Percentiles rank a stretch among this genome's conserved stretches.
phyloP scores from a whole-genome alignment of 1,140 invertebrate genomes.

The Apocrypta bakeri region DNA sequence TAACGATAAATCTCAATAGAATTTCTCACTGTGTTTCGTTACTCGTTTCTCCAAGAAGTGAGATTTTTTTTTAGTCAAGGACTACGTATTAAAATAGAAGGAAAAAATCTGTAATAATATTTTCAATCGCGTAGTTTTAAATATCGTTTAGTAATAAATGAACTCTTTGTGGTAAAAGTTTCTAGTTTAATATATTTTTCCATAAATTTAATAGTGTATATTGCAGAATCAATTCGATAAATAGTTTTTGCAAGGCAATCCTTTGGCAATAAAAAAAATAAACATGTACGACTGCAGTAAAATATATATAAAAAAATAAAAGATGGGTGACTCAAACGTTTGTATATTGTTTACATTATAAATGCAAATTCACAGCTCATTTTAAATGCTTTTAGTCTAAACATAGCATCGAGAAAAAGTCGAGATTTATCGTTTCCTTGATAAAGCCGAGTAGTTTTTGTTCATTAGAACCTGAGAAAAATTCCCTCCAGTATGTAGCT shows the following conservation, averaged over 20 bases:
- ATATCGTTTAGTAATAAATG: neutral
- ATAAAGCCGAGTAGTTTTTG: neutral
- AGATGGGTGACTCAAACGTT: neutral
- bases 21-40: neutral
- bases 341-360: too few species aligned
- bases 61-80: constrained; percentile 5
- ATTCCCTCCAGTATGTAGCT: neutral
- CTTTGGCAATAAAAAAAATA: neutral
- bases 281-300: neutral
- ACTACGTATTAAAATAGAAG: neutral
- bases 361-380: too few species aligned
- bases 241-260: neutral
- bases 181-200: neutral
- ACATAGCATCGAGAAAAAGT: neutral
- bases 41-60: neutral
- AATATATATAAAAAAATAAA: neutral
- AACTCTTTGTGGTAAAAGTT: neutral
- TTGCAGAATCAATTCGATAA: neutral
- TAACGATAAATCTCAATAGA: constrained; percentile 3
- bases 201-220: neutral
- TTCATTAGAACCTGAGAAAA: neutral
- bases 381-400: neutral
- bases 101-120: neutral
- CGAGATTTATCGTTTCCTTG: neutral
- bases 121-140: neutral